Percentiles rank a stretch among this genome's conserved stretches.
Evolutionary conservation across 2,888 invertebrate species (phyloP).

Genomic region (Apocheima hispidaria): DNA sequence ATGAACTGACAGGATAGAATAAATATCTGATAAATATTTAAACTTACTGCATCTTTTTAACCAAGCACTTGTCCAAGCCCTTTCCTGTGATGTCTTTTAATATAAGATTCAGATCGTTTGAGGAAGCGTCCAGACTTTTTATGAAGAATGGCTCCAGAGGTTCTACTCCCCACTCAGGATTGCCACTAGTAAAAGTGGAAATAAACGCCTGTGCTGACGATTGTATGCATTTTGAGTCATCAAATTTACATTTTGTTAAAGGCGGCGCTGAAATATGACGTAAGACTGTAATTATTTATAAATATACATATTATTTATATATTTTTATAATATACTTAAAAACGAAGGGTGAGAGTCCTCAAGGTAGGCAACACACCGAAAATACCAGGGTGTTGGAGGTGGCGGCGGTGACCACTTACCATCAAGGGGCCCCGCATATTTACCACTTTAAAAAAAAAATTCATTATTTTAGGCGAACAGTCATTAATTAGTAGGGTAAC

Average conservation of each 20-base stretch:
- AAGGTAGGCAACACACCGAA: too few relatives aligned
- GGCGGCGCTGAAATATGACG: conserved; percentile 24
- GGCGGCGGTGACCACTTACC: too few relatives aligned
- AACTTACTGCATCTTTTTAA: conserved; percentile 63
- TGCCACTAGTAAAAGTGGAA: conserved; percentile 45
- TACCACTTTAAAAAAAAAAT: too few relatives aligned
- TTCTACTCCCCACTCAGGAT: conserved; percentile 52
- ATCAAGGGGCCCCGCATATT: too few relatives aligned
- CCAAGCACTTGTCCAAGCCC: conserved; percentile 58
- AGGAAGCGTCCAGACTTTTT: conserved; percentile 56
- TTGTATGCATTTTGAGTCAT: conserved; percentile 52
- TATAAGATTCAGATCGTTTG: conserved; percentile 50
- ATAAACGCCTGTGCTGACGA: conserved; percentile 47
- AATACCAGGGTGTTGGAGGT: too few relatives aligned
- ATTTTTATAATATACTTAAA: too few relatives aligned
- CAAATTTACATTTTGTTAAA: conserved; percentile 52
- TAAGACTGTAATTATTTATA: not conserved
- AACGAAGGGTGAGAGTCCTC: too few relatives aligned
- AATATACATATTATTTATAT: not conserved
- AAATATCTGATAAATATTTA: not conserved
- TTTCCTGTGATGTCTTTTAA: conserved; percentile 53
- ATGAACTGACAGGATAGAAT: too few relatives aligned
- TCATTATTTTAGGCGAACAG: too few relatives aligned
- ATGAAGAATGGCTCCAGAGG: conserved; percentile 58
- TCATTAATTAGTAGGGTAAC: too few relatives aligned